Base-by-base conservation (phyloP, 92 coral and sea anemone genomes). In the Epizoanthus rinbou region DNA sequence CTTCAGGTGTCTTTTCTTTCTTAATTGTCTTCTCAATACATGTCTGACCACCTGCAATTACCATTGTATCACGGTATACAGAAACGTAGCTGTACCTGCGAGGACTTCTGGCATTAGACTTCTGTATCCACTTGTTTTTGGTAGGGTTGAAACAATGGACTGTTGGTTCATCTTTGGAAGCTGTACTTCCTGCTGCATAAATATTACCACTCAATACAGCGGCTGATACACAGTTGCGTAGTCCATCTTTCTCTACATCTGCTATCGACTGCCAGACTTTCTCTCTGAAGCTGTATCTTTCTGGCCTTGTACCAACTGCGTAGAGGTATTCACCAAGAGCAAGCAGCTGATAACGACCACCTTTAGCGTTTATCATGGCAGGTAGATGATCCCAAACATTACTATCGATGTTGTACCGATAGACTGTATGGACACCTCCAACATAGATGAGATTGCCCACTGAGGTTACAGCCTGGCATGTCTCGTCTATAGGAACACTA, bases 241-340 rank as follows among this genome's bases (percentile, higher is more conserved):
- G 6, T 10, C 5, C 17, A 58, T 58, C 16, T 18, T 2, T 60
- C 66, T 0, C 13, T 13, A 66, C 14, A 23, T 35, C 52, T 0
- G 74, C 74, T 10, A 68, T 68, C 54, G 53, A 52, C 24, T 68
- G 54, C 74, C 74, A 68, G 7, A 3, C 53, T 68, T 39, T 33
- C 23, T 68, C 74, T 68, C 22, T 68, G 39, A 68, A 68, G 9
- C 74, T 68, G 74, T 35, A 68, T 22, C 74, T 68, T 68, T 68
- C 74, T 35, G 74, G 52, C 0, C 35, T 14, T 8, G 7, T 2
- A 21, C 74, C 74, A 43, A 68, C 35, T 47, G 53, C 52, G 35
- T 68, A 68, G 22, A 68, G 74, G 6, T 35, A 35, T 6, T 68
- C 50, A 31, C 22, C 74, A 16, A 68, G 21, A 68, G 35, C 52